phyloP scores from a whole-genome alignment of 1,140 invertebrate genomes.

The Drosophila burlai region DNA sequence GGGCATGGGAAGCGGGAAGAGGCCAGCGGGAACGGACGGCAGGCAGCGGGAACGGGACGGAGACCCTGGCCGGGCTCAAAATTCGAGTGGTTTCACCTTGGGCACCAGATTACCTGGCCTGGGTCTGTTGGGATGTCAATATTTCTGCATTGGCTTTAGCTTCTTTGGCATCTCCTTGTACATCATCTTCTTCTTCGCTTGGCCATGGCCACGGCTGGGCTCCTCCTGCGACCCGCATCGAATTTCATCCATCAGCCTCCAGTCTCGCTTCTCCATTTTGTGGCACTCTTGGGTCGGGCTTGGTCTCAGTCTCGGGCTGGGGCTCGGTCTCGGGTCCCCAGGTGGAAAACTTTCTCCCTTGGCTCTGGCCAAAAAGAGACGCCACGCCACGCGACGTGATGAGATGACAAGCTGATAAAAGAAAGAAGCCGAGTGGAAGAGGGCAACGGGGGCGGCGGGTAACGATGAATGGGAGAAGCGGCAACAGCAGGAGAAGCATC shows the following conservation, averaged over 20 bases:
- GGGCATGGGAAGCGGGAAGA: constrained; percentile 18
- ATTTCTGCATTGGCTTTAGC: constrained; percentile 21
- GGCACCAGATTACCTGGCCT: constrained; percentile 30
- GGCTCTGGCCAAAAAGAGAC: constrained; percentile 32
- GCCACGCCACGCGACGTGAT: constrained; percentile 30
- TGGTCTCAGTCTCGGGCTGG: neutral
- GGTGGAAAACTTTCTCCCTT: constrained; percentile 45
- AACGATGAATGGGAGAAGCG: constrained; percentile 26
- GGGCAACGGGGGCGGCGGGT: neutral
- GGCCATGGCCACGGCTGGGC: constrained; percentile 7
- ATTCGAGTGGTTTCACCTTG: constrained; percentile 66
- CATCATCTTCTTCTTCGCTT: constrained; percentile 9
- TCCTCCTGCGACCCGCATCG: constrained; percentile 57
- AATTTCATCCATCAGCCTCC: constrained; percentile 49
- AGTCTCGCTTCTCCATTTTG: constrained; percentile 33
- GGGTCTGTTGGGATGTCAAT: constrained; percentile 26
- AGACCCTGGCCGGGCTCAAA: constrained; percentile 28
- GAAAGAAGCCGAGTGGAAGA: constrained; percentile 1
- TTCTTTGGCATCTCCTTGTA: constrained; percentile 13
- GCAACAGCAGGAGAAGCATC: constrained; percentile 14
- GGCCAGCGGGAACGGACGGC: constrained; percentile 6
- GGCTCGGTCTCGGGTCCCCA: constrained; percentile 22
- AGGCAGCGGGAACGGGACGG: constrained; percentile 15
- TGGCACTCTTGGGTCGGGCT: constrained; percentile 24
- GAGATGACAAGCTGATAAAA: constrained; percentile 42